A percentile compares a stretch with the other conserved stretches of the same genome.
Evolutionary conservation across 2,888 invertebrate species (phyloP).

Genomic region (Gisinianus flammeolus): DNA sequence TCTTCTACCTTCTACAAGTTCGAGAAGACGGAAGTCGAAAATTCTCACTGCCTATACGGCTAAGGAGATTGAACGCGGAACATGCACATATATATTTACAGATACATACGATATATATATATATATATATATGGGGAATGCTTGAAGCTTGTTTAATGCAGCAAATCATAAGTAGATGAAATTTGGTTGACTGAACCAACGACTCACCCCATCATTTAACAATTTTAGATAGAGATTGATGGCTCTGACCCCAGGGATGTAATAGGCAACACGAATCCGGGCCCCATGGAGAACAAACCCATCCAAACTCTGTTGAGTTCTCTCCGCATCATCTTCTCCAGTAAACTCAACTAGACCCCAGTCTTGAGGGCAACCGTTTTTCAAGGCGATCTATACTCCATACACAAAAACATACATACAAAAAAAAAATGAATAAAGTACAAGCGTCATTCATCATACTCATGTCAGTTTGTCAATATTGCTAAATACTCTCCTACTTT

Average conservation of each 20-base stretch:
- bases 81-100: too few species aligned
- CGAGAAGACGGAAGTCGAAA: too few species aligned
- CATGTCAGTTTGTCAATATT: neutral
- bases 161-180: slow-evolving; percentile 19
- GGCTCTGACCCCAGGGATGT: slow-evolving; percentile 66
- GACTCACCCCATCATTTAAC: slow-evolving; percentile 62
- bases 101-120: too few species aligned
- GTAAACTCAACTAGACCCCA: slow-evolving; percentile 66
- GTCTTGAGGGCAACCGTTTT: slow-evolving; percentile 65
- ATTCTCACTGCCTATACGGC: too few species aligned
- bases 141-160: too few species aligned
- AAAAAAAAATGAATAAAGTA: neutral
- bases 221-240: slow-evolving; percentile 65
- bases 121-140: too few species aligned
- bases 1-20: too few species aligned
- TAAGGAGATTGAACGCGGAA: too few species aligned
- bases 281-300: slow-evolving; percentile 62
- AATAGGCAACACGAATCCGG: slow-evolving; percentile 64
- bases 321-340: slow-evolving; percentile 62
- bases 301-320: slow-evolving; percentile 61
- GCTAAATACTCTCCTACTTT: neutral
- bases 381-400: slow-evolving; percentile 64
- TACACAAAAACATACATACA: neutral
- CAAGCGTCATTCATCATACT: slow-evolving; percentile 28
- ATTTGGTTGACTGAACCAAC: slow-evolving; percentile 13